These are phyloP conservation scores for Tinamus major DNA, from an alignment of 2,797 vertebrate species.

Conservation along the genomic window DNA sequence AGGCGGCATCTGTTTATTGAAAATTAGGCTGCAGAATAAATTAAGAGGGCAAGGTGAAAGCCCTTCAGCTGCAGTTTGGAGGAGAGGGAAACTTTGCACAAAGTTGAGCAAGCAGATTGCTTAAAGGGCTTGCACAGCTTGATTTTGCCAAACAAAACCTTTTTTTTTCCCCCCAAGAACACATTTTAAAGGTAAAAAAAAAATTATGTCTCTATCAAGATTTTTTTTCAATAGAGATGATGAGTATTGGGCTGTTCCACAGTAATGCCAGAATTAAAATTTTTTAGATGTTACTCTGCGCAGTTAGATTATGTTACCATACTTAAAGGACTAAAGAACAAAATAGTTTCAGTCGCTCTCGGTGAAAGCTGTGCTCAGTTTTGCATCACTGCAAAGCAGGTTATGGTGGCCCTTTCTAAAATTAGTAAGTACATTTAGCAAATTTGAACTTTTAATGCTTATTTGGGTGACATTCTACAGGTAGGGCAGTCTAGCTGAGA, in stretches of 20 bases:
- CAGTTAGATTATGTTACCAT: not conserved
- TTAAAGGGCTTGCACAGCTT: not conserved
- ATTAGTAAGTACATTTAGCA: not conserved
- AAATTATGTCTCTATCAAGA: not conserved
- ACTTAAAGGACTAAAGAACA: not conserved
- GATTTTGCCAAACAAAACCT: not conserved
- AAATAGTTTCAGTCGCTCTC: not conserved
- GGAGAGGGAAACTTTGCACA: constrained; percentile 28
- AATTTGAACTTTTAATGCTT: not conserved
- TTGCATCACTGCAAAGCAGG: not conserved
- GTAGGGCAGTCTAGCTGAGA: not conserved
- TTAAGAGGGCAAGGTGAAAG: constrained; percentile 70
- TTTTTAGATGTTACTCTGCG: not conserved
- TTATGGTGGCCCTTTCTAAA: not conserved
- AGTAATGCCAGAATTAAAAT: constrained; percentile 10
- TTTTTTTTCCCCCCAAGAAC: not conserved
- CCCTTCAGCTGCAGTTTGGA: constrained; percentile 45
- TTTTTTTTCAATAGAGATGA: not conserved
- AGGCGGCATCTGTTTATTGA: constrained; percentile 73
- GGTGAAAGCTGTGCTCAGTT: not conserved
- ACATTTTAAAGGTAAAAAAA: not conserved
- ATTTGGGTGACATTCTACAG: not conserved
- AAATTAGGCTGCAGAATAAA: constrained; percentile 69
- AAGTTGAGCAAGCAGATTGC: constrained; percentile 1
- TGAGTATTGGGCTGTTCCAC: not conserved